phyloP scores from a whole-genome alignment of 2,797 vertebrate genomes.

The Manis crassicaudata region DNA sequence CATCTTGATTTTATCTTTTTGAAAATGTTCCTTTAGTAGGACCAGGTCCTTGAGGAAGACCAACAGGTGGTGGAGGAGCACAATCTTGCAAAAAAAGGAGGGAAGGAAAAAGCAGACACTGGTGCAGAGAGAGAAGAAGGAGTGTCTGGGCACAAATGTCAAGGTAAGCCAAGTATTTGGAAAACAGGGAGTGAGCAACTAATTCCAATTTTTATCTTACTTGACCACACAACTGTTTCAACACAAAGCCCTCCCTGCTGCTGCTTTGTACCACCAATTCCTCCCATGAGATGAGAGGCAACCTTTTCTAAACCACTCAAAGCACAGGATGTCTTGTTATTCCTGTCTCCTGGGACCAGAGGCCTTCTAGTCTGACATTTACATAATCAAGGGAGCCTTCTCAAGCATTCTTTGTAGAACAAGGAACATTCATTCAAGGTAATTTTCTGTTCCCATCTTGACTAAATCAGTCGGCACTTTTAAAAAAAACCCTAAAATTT shows the following conservation, averaged over 20 bases:
- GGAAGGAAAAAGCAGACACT: neutral
- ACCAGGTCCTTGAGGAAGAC: neutral
- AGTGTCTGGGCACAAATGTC: neutral
- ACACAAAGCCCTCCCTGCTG: neutral
- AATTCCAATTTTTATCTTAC: neutral
- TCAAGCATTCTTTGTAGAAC: conserved; percentile 42
- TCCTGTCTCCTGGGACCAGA: conserved; percentile 4
- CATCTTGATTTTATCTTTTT: conserved; percentile 13
- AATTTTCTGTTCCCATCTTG: conserved; percentile 63
- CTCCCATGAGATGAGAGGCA: neutral
- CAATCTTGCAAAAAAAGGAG: neutral
- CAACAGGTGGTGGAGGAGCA: neutral
- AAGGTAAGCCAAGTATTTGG: neutral
- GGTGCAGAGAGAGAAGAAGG: neutral
- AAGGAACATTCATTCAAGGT: conserved; percentile 53
- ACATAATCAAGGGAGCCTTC: conserved; percentile 56
- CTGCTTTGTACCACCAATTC: neutral
- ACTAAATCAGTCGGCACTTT: conserved; percentile 18
- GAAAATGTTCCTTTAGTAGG: conserved; percentile 33
- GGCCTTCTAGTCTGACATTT: conserved; percentile 45
- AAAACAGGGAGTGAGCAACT: neutral
- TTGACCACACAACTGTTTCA: neutral
- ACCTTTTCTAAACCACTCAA: conserved; percentile 51
- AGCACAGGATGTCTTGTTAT: conserved; percentile 35
- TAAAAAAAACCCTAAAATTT: neutral